phyloP scores from a whole-genome alignment of 2,113 vertebrate genomes.

The Dolichotis patagonum region DNA sequence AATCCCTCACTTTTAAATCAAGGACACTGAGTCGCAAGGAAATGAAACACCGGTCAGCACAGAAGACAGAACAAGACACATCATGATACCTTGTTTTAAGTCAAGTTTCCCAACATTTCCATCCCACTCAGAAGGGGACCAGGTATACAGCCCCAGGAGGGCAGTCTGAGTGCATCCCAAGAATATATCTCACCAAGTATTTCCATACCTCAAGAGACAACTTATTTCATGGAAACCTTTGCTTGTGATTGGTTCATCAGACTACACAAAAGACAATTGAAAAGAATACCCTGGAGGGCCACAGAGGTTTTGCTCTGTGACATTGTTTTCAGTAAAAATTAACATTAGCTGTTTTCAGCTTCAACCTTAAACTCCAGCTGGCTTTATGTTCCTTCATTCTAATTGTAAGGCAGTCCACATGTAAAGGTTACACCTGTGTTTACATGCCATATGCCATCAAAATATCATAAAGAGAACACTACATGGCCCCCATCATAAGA shows the following conservation, averaged over 20 bases:
- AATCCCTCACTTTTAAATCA: background rate
- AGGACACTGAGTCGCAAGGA: background rate
- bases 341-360: constrained; percentile 34
- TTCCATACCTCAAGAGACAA: background rate
- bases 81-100: background rate
- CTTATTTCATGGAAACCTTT: background rate
- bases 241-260: background rate
- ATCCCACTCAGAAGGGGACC: background rate
- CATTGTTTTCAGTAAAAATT: constrained; percentile 53
- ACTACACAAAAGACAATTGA: background rate
- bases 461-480: constrained; percentile 45
- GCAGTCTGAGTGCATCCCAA: background rate
- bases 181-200: background rate
- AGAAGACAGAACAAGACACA: background rate
- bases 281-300: background rate
- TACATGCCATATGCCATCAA: constrained; percentile 43
- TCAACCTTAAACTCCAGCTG: constrained; percentile 68
- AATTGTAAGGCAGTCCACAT: background rate
- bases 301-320: background rate
- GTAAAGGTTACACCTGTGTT: constrained; percentile 71
- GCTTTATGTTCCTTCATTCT: constrained; percentile 58
- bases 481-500: constrained; percentile 61
- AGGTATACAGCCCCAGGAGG: background rate
- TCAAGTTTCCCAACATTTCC: background rate
- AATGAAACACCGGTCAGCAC: background rate